phyloP scores from a whole-genome alignment of 1,140 invertebrate genomes.

The Triops longicaudatus region DNA sequence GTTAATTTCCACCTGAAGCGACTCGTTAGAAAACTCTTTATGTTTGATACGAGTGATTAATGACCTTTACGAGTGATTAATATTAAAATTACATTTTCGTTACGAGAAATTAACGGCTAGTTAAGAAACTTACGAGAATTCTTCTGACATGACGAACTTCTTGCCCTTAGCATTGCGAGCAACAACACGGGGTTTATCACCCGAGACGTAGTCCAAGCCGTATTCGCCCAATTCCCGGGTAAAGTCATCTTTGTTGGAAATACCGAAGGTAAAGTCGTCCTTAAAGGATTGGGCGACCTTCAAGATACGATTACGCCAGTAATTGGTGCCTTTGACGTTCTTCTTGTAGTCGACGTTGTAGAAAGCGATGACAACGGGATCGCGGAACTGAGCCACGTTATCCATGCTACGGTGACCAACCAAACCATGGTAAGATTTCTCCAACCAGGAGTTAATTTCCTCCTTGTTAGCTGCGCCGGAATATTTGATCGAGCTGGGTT shows the following conservation, averaged over 20 bases:
- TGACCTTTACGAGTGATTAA: no score
- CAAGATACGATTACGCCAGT: slow-evolving; percentile 94
- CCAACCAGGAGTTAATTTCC: slow-evolving; percentile 72
- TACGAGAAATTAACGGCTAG: not conserved
- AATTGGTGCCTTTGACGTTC: slow-evolving; percentile 97
- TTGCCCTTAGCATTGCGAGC: slow-evolving; percentile 70
- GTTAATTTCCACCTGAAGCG: no score
- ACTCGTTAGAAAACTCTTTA: no score
- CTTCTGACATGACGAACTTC: slow-evolving; percentile 83
- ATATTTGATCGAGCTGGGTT: slow-evolving; percentile 63
- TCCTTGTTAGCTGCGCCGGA: slow-evolving; percentile 53
- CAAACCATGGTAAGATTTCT: slow-evolving; percentile 76
- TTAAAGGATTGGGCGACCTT: slow-evolving; percentile 86
- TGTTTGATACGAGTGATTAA: no score
- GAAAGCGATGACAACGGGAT: slow-evolving; percentile 83
- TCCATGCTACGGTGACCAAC: slow-evolving; percentile 80
- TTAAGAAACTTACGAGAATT: slow-evolving; percentile 63
- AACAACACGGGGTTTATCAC: slow-evolving; percentile 81
- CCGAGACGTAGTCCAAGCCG: slow-evolving; percentile 75
- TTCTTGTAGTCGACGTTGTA: slow-evolving; percentile 93
- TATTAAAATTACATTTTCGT: no score
- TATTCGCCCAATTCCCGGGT: slow-evolving; percentile 88
- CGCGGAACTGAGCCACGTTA: slow-evolving; percentile 74
- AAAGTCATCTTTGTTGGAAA: slow-evolving; percentile 87
- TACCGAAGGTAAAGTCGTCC: slow-evolving; percentile 71